Percentiles rank a stretch among this genome's conserved stretches.
Conservation (phyloP, 35 echinoderm and acorn worm species). For the Amphiura filiformis region DNA sequence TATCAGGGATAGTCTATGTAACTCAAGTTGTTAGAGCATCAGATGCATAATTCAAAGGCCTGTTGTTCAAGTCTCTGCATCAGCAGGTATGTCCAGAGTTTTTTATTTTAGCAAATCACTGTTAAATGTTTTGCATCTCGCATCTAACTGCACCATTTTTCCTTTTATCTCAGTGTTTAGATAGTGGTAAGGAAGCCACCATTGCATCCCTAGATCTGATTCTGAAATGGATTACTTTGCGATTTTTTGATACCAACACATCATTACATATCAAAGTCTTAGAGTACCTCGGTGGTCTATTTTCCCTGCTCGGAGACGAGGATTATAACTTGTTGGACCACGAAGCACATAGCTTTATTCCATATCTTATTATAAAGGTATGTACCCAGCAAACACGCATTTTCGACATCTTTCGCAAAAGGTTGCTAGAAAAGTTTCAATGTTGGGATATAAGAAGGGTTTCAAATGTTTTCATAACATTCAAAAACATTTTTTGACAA, state of each 20-base stretch:
- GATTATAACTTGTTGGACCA: constrained; percentile 74
- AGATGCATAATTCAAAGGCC: too few relatives aligned
- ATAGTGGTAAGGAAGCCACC: constrained; percentile 66
- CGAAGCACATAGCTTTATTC: constrained; percentile 81
- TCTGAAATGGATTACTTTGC: constrained; percentile 73
- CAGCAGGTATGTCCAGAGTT: too few relatives aligned
- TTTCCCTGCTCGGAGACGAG: constrained; percentile 70
- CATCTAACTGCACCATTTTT: background rate
- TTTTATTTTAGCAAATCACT: too few relatives aligned
- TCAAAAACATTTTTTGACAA: too few relatives aligned
- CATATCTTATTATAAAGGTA: constrained; percentile 91
- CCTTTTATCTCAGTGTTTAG: constrained; percentile 34
- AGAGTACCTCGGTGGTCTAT: constrained; percentile 65
- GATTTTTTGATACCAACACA: constrained; percentile 98
- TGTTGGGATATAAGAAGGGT: too few relatives aligned
- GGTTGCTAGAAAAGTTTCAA: too few relatives aligned
- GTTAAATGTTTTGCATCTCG: too few relatives aligned
- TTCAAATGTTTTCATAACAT: too few relatives aligned
- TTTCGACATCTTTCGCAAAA: too few relatives aligned
- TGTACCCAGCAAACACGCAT: background rate
- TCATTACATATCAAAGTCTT: constrained; percentile 59
- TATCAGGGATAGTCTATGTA: too few relatives aligned
- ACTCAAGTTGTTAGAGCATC: too few relatives aligned
- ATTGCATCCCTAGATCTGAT: constrained; percentile 76
- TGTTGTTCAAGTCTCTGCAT: too few relatives aligned